Conservation (phyloP, 2,113 vertebrate genomes). For the Meleagris gallopavo region DNA sequence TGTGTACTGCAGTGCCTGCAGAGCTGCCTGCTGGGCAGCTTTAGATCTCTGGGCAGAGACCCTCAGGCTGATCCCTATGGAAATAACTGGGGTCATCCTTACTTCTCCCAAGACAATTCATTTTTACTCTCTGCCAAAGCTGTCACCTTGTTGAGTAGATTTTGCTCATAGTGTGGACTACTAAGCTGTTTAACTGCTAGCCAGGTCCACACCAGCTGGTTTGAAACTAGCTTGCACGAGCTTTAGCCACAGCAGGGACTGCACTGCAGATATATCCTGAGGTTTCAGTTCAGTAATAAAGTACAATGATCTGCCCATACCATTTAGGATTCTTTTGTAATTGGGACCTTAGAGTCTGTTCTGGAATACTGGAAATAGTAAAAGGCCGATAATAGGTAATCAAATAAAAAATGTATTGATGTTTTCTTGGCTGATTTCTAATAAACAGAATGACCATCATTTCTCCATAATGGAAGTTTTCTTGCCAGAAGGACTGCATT, state of each 20-base stretch:
- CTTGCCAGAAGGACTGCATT: not conserved
- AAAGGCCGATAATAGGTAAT: not conserved
- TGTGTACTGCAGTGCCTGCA: not conserved
- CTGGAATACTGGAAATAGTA: not conserved
- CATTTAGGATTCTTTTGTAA: not conserved
- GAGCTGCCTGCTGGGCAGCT: not conserved
- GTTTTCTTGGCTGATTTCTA: not conserved
- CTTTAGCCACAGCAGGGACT: not conserved
- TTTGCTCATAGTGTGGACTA: not conserved
- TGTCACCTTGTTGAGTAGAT: not conserved
- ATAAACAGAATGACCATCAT: not conserved
- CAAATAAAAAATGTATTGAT: not conserved
- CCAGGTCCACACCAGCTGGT: not conserved
- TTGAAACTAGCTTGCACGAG: not conserved
- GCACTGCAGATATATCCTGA: not conserved
- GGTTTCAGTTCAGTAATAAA: not conserved
- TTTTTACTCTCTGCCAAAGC: not conserved
- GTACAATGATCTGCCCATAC: not conserved
- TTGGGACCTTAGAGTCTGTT: not conserved
- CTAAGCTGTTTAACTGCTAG: not conserved
- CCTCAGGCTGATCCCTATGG: not conserved
- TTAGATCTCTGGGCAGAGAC: not conserved
- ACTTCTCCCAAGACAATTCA: not conserved
- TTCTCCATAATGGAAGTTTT: not conserved
- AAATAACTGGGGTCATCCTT: not conserved